Evolutionary conservation across 2,113 vertebrate genomes (phyloP).

Genomic region (Gracilinanus agilis): DNA sequence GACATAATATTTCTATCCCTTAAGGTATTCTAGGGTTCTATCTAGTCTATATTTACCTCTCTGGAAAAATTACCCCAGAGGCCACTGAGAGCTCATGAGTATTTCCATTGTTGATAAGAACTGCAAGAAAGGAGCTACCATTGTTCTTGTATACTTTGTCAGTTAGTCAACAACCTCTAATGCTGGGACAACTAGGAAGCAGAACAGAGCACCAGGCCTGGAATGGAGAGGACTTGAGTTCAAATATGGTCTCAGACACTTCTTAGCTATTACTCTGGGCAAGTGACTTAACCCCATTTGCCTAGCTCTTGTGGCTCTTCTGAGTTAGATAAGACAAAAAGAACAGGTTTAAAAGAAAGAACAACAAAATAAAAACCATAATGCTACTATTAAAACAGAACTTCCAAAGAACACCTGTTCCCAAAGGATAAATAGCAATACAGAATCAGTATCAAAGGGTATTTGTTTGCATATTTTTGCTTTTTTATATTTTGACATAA

Average conservation of each 20-base stretch:
- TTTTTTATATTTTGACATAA: neutral
- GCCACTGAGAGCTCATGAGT: neutral
- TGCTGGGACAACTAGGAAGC: too few species aligned
- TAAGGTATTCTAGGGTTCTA: neutral
- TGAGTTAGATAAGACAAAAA: too few species aligned
- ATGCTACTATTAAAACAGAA: neutral
- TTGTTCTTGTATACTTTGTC: neutral
- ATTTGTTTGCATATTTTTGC: neutral
- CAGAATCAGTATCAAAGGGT: conserved; percentile 40
- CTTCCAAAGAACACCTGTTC: neutral
- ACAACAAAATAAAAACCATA: too few species aligned
- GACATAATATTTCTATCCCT: neutral
- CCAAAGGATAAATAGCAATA: conserved; percentile 40
- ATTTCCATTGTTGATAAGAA: neutral
- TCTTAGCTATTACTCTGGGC: too few species aligned
- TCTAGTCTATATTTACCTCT: neutral
- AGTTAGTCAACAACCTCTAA: neutral
- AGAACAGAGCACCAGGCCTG: too few species aligned
- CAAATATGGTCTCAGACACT: too few species aligned
- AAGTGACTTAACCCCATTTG: too few species aligned
- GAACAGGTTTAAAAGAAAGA: too few species aligned
- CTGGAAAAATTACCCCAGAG: neutral
- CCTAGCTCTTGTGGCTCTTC: too few species aligned
- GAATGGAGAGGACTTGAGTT: too few species aligned
- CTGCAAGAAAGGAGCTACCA: neutral